Conservation (phyloP, 30 jellyfish, hydroid and myxozoan species). For the Nemopilema nomurai region DNA sequence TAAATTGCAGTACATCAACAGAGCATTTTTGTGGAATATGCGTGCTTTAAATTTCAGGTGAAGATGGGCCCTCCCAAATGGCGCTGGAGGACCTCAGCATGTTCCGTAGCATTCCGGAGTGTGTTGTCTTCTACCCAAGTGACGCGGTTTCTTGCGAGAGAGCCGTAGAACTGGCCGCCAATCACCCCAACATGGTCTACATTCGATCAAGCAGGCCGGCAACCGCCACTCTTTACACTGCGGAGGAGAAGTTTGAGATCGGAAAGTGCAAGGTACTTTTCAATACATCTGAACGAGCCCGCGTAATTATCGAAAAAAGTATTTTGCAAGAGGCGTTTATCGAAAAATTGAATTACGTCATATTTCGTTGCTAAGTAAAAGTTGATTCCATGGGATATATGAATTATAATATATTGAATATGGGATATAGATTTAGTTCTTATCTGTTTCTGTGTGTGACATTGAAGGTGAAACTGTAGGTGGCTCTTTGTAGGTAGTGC, state of each 20-base stretch:
- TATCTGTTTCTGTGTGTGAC: too few relatives aligned
- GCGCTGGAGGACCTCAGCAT: constrained; percentile 95
- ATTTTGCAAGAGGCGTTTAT: too few relatives aligned
- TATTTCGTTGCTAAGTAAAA: too few relatives aligned
- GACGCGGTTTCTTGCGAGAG: constrained; percentile 97
- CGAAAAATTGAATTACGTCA: too few relatives aligned
- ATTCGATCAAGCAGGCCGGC: constrained; percentile 96
- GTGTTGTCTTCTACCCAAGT: constrained; percentile 97
- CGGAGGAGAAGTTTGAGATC: constrained; percentile 77
- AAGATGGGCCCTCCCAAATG: constrained; percentile 99
- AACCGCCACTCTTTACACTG: constrained; percentile 61
- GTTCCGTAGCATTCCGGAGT: constrained; percentile 88
- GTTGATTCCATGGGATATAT: too few relatives aligned
- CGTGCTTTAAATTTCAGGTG: too few relatives aligned
- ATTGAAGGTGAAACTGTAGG: too few relatives aligned
- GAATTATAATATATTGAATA: too few relatives aligned
- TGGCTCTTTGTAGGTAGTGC: constrained; percentile 80
- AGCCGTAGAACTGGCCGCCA: constrained; percentile 99
- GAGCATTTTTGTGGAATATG: too few relatives aligned
- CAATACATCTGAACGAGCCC: neutral
- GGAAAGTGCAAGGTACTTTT: constrained; percentile 87
- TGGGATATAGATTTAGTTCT: too few relatives aligned
- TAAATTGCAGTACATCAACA: too few relatives aligned
- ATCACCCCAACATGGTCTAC: constrained; percentile 82
- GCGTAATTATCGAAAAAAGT: neutral